Percentiles rank a stretch among this genome's conserved stretches.
phyloP scores from a whole-genome alignment of 2,113 vertebrate genomes.

The Laticauda laticaudata region DNA sequence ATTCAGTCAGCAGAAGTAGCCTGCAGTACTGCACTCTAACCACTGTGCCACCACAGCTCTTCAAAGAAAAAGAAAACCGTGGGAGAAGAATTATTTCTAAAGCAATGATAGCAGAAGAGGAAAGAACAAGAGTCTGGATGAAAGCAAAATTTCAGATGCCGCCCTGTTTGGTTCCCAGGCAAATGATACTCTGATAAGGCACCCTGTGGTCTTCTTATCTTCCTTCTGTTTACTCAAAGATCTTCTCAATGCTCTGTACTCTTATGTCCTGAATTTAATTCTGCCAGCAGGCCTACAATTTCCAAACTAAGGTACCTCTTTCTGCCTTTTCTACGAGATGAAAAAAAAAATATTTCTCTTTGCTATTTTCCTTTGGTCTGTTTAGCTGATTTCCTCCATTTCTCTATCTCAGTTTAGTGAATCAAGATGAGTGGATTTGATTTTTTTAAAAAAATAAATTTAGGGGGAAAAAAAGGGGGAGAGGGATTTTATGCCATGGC shows the following conservation, averaged over 20 bases:
- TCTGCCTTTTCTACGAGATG: neutral
- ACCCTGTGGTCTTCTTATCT: neutral
- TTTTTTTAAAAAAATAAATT: neutral
- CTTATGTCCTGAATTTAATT: neutral
- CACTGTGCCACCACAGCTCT: no score
- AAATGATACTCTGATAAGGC: neutral
- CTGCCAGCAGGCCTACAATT: neutral
- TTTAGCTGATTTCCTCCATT: neutral
- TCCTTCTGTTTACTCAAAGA: neutral
- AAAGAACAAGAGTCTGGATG: neutral
- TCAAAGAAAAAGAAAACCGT: neutral
- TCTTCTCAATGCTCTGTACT: neutral
- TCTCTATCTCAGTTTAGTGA: neutral
- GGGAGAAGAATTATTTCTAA: neutral
- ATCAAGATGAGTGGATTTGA: neutral
- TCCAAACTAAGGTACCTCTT: neutral
- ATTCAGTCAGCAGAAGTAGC: no score
- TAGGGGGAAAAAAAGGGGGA: neutral
- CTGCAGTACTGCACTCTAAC: no score
- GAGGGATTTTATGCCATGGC: no score
- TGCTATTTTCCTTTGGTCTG: neutral
- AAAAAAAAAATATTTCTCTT: neutral
- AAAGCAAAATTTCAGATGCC: neutral
- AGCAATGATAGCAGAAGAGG: no score
- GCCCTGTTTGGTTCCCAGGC: neutral